Evolutionary conservation across 2,888 invertebrate species (phyloP).

Genomic region (Chalcis sispes): DNA sequence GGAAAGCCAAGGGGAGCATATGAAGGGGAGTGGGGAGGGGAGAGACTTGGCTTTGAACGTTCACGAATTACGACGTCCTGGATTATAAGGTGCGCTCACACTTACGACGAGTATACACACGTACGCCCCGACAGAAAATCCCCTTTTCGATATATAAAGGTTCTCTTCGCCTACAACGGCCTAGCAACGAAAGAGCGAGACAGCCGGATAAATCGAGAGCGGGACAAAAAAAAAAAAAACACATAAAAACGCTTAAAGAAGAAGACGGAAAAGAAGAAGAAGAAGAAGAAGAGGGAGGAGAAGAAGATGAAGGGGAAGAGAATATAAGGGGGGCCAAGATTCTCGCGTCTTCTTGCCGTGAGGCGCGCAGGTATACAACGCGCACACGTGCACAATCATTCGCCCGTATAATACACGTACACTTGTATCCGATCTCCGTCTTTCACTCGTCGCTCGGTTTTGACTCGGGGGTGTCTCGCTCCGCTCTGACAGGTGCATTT

Average conservation of each 20-base stretch:
- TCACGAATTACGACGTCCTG: slow-evolving; percentile 56
- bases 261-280: slow-evolving; percentile 6
- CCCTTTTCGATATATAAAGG: slow-evolving; percentile 6
- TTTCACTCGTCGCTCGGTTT: slow-evolving; percentile 62
- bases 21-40: too few species aligned
- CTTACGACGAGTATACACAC: slow-evolving; percentile 1
- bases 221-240: slow-evolving; percentile 20
- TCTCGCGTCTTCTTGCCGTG: too few species aligned
- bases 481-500: slow-evolving; percentile 70
- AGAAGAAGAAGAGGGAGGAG: slow-evolving; percentile 19
- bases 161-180: slow-evolving; percentile 36
- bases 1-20: background rate
- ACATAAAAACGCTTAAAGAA: slow-evolving; percentile 15
- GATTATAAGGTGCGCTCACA: slow-evolving; percentile 58
- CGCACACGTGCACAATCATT: background rate
- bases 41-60: slow-evolving; percentile 24
- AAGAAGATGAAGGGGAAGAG: slow-evolving; percentile 8
- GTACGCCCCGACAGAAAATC: slow-evolving; percentile 18
- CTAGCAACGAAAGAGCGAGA: slow-evolving; percentile 57
- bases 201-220: slow-evolving; percentile 59
- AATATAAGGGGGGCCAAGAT: background rate
- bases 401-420: too few species aligned
- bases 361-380: slow-evolving; percentile 31
- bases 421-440: background rate
- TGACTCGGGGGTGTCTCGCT: slow-evolving; percentile 67